These are phyloP conservation scores for Peromyscus aztecus DNA, from an alignment of 2,797 vertebrate genomes.

Conservation along the genomic window DNA sequence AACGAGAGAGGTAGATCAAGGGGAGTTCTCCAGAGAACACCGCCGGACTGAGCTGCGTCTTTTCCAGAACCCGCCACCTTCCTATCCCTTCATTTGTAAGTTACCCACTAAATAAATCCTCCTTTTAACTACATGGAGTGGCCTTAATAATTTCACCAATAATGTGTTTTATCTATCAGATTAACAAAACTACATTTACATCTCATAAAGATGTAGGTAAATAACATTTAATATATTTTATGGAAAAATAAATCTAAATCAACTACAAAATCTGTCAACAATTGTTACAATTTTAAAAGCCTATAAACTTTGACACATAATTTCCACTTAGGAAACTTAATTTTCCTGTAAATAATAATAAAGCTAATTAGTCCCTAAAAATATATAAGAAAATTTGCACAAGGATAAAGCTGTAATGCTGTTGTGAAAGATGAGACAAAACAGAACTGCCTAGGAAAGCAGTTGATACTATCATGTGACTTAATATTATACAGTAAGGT, in stretches of 20 bases:
- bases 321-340: background rate
- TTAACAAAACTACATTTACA: too few species aligned
- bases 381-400: background rate
- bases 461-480: background rate
- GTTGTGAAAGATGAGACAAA: background rate
- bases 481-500: background rate
- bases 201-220: background rate
- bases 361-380: background rate
- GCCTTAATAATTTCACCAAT: too few species aligned
- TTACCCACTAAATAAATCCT: too few species aligned
- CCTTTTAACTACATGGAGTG: too few species aligned
- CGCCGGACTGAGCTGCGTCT: too few species aligned
- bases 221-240: too few species aligned
- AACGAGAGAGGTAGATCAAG: too few species aligned
- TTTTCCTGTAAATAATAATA: background rate
- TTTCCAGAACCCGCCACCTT: too few species aligned
- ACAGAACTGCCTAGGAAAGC: background rate
- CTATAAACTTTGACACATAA: background rate
- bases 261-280: background rate
- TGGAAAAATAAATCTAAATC: background rate
- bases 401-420: background rate
- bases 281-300: slow-evolving; percentile 30
- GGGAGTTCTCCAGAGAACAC: too few species aligned
- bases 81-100: too few species aligned
- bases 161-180: background rate